These are phyloP conservation scores for Tyto alba DNA, from an alignment of 2,113 vertebrate species.

Conservation along the genomic window DNA sequence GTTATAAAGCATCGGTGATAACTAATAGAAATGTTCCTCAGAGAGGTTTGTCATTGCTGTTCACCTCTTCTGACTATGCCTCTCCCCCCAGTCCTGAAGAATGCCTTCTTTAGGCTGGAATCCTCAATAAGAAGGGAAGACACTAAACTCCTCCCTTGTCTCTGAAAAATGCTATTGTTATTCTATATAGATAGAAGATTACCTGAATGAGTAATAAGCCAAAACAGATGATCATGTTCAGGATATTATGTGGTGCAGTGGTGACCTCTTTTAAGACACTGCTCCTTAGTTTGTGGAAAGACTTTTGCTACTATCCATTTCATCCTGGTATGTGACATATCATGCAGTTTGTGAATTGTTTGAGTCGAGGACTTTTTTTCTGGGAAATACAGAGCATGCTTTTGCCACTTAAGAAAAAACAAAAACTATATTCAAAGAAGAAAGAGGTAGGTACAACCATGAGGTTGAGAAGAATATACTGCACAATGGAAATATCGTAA, in stretches of 20 bases:
- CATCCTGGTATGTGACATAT: neutral
- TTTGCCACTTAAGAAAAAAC: neutral
- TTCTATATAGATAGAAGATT: neutral
- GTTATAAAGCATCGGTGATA: neutral
- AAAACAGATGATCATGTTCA: neutral
- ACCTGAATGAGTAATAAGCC: neutral
- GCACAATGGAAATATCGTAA: neutral
- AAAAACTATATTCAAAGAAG: neutral
- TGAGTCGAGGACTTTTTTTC: neutral
- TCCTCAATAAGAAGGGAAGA: neutral
- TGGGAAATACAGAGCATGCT: neutral
- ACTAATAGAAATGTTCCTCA: neutral
- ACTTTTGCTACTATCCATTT: neutral
- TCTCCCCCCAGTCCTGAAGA: neutral
- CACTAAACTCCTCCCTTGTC: neutral
- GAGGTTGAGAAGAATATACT: neutral
- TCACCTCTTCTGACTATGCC: neutral
- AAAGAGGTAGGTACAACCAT: neutral
- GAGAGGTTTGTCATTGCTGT: neutral
- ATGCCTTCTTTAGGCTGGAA: neutral
- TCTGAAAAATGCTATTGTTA: neutral
- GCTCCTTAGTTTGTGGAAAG: neutral
- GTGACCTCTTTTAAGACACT: neutral
- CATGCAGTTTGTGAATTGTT: neutral
- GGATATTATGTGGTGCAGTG: neutral